Evolutionary conservation across 2,888 invertebrate species (phyloP).

Genomic region (Minunthozetes semirufus): DNA sequence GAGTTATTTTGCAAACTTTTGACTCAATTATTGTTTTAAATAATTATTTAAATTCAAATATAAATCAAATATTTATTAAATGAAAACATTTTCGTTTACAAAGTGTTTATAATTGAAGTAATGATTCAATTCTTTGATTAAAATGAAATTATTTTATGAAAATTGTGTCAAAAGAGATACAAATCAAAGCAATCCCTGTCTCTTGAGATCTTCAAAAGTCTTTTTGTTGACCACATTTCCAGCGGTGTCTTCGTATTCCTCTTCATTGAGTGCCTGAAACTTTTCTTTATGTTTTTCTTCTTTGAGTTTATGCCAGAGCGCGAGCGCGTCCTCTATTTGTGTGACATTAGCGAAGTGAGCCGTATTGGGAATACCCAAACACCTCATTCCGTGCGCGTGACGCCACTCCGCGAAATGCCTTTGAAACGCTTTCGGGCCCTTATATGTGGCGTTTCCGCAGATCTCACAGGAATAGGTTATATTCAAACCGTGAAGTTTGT

Average conservation of each 20-base stretch:
- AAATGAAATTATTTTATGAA: too few species aligned
- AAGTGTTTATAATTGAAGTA: too few species aligned
- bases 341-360: constrained; percentile 99
- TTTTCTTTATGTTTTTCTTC: constrained; percentile 88
- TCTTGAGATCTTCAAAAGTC: constrained; percentile 94
- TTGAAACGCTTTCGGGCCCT: constrained; percentile 98
- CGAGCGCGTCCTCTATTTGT: constrained; percentile 93
- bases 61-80: too few species aligned
- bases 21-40: too few species aligned
- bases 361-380: constrained; percentile 97
- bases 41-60: too few species aligned
- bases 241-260: constrained; percentile 96
- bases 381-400: constrained; percentile 84
- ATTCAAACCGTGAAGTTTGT: constrained; percentile 96
- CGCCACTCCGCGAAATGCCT: constrained; percentile 88
- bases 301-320: constrained; percentile 95
- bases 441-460: constrained; percentile 97
- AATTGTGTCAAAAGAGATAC: too few species aligned
- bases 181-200: constrained; percentile 91
- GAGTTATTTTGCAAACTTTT: too few species aligned
- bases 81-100: too few species aligned
- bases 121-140: too few species aligned
- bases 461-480: constrained; percentile 99
- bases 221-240: constrained; percentile 98
- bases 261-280: constrained; percentile 81